Conservation (phyloP, 2,888 invertebrate genomes). For the Unio delphinus region DNA sequence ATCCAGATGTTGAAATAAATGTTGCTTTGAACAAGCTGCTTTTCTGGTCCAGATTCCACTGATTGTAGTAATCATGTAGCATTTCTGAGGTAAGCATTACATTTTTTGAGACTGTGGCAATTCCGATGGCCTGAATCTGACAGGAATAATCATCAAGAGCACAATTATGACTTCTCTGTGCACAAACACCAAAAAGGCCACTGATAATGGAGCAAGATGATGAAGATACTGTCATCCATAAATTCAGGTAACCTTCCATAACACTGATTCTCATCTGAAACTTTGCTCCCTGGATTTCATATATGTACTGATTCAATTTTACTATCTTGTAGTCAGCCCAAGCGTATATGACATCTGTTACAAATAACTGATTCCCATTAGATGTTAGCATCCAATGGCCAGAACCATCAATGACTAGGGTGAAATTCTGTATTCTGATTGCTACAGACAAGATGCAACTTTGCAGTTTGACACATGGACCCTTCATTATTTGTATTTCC, state of each 20-base stretch:
- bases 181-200: no score
- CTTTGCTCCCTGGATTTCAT: constrained; percentile 12
- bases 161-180: no score
- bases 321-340: constrained; percentile 9
- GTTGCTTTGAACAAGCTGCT: neutral
- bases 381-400: constrained; percentile 9
- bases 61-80: neutral
- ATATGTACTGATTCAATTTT: constrained; percentile 15
- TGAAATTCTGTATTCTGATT: constrained; percentile 9
- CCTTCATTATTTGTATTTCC: constrained; percentile 20
- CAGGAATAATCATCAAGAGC: no score
- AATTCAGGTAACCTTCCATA: constrained; percentile 24
- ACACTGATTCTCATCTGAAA: constrained; percentile 16
- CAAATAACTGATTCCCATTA: constrained; percentile 5
- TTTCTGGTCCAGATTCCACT: neutral
- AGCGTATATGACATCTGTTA: constrained; percentile 3
- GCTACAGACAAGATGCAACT: constrained; percentile 21
- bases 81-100: neutral
- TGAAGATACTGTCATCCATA: neutral
- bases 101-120: neutral
- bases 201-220: no score
- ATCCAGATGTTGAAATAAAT: constrained; percentile 6
- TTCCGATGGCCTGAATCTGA: no score
- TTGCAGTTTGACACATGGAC: constrained; percentile 19
- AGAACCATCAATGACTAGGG: constrained; percentile 12